Percentiles rank a stretch among this genome's conserved stretches.
Evolutionary conservation across 1,140 invertebrate genomes (phyloP).

Genomic region (Vanessa tameamea): DNA sequence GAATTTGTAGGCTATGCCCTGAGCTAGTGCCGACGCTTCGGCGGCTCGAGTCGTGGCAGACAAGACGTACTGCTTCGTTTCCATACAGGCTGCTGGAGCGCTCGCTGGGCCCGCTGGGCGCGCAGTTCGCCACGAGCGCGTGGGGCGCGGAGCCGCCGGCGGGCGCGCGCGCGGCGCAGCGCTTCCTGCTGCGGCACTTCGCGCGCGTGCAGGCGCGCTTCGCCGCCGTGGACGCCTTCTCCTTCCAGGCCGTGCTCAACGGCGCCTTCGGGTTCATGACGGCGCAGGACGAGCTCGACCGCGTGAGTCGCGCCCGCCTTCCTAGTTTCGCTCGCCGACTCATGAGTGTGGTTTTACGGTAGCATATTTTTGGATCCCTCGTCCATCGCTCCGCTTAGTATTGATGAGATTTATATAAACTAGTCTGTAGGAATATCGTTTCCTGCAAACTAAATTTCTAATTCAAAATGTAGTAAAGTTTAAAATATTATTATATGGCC

Average conservation of each 20-base stretch:
- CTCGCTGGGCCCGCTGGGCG: constrained; percentile 58
- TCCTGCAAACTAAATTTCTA: too few relatives aligned
- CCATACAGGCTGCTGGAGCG: constrained; percentile 57
- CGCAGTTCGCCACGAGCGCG: constrained; percentile 57
- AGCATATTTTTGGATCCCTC: too few relatives aligned
- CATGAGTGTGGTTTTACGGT: too few relatives aligned
- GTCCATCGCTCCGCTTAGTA: too few relatives aligned
- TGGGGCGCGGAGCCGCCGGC: constrained; percentile 59
- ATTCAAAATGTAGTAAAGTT: too few relatives aligned
- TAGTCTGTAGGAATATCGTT: too few relatives aligned
- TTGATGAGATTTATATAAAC: too few relatives aligned
- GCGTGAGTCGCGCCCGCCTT: neutral
- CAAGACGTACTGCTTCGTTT: too few relatives aligned
- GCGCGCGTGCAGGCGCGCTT: constrained; percentile 51
- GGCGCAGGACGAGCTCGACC: constrained; percentile 50
- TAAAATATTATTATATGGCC: neutral
- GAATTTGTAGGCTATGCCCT: too few relatives aligned
- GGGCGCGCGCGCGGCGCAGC: constrained; percentile 50
- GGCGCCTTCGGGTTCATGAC: constrained; percentile 60
- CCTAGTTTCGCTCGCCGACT: too few relatives aligned
- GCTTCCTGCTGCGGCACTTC: constrained; percentile 59
- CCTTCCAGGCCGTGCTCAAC: constrained; percentile 53
- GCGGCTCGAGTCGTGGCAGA: too few relatives aligned
- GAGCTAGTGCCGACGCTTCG: too few relatives aligned
- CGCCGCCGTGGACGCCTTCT: constrained; percentile 57